These are phyloP conservation scores for Tyto alba DNA, from an alignment of 2,113 vertebrate genomes.

Conservation along the genomic window DNA sequence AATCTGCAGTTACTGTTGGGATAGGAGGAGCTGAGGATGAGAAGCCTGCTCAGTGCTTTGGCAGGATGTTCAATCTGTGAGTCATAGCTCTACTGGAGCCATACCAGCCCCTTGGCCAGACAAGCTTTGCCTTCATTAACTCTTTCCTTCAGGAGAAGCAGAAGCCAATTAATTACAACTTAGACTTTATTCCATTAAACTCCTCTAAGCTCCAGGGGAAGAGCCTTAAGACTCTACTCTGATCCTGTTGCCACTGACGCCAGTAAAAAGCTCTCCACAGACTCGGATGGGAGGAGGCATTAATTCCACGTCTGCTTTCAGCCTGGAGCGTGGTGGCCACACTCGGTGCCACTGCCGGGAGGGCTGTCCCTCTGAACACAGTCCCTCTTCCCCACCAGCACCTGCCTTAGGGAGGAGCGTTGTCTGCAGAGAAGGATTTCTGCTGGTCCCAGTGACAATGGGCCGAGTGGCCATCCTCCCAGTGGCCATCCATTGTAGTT, in stretches of 20 bases:
- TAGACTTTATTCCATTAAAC: slow-evolving; percentile 29
- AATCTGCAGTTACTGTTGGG: not conserved
- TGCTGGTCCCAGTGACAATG: not conserved
- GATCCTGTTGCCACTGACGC: slow-evolving; percentile 49
- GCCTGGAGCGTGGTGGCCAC: not conserved
- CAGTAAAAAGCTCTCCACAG: slow-evolving; percentile 33
- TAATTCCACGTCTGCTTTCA: not conserved
- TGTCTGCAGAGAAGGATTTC: not conserved
- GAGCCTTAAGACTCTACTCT: slow-evolving; percentile 22
- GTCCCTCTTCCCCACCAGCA: not conserved
- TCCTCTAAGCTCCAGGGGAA: slow-evolving; percentile 25
- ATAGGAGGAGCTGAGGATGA: not conserved
- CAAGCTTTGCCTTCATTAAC: slow-evolving; percentile 59
- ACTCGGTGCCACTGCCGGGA: not conserved
- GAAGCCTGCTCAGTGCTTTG: not conserved
- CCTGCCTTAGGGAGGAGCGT: not conserved
- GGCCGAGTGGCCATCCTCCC: not conserved
- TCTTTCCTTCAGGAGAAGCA: slow-evolving; percentile 55
- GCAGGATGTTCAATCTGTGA: slow-evolving; percentile 1
- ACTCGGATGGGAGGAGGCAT: not conserved
- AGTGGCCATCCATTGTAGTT: not conserved
- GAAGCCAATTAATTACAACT: slow-evolving; percentile 50
- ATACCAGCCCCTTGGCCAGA: slow-evolving; percentile 23
- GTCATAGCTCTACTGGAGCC: slow-evolving; percentile 9
- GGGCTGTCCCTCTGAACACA: not conserved